Evolutionary conservation across 2,797 vertebrate genomes (phyloP), one percentile per base, ranked within the genome.

Genomic region (Notolabrus celidotus): DNA sequence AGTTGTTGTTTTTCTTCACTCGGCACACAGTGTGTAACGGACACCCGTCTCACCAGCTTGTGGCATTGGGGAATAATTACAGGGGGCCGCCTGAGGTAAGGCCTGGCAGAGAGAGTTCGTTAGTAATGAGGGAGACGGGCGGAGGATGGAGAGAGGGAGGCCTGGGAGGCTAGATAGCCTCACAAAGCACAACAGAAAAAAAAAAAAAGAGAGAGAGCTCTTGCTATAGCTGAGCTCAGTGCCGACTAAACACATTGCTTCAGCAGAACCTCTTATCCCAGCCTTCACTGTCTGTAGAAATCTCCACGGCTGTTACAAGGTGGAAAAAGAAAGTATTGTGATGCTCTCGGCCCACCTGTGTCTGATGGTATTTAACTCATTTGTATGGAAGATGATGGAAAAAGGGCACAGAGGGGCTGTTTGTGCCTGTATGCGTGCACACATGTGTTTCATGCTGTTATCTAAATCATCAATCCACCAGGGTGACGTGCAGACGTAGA

Each of bases 1-100:
- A 89, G 88, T 91, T 89, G 88, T 89, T 91, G 84, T 89, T 92
- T 93, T 91, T 89, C 82, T 79, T 63, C 82, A 84, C 83, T 80
- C 46, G 61, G 83, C 91, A 89, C 89, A 86, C 77, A 82, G 81
- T 79, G 85, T 88, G 87, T 88, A 93, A 93, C 86, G 76, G 92
- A 93, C 91, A 93, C 91, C 89, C 87, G 82, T 93, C 89, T 90
- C 89, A 88, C 92, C 80, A 82, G 90, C 88, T 85, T 86, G 86
- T 89, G 90, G 88, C 93, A 90, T 84, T 86, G 87, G 93, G 92
- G 93, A 94, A 93, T 94, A 93, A 94, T 94, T 93, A 94, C 76
- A 82, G 83, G 74, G 84, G 77, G 91, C 79, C 55, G 90, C 93
- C 93, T 90, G 92, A 92, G 92, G 93, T 93, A 89, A 93, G 86